Base-by-base conservation (phyloP, 2,888 invertebrate species). In the Atherix ibis region DNA sequence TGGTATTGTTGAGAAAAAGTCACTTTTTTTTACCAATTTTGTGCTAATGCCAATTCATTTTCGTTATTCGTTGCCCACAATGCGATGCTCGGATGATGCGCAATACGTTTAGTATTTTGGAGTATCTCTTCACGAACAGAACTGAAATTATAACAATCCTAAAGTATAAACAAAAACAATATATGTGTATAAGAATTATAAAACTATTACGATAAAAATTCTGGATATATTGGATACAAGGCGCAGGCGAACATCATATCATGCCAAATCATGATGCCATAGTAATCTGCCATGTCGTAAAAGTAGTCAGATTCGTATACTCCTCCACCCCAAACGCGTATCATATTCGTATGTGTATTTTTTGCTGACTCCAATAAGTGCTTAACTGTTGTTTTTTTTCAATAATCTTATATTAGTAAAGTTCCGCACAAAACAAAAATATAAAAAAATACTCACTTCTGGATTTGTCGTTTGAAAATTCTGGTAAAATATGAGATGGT, bases 321-420 rank as follows among this genome's bases (percentile, higher is more conserved):
- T 0, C 94, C 97, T n/a, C 97, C 97, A 17, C 97, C 97, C 97
- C 97, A 98, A 2, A 97, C 84, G n/a, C 97, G 68, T 10, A 97
- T 61, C 76, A 88, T 85, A 49, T 87, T 84, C 83, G 92, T 89
- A 52, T 94, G 73, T 0, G 78, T 75, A 6, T 76, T 72, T 43
- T 70, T 72, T 1, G 79, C 79, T 0, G 83, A 74, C 34, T 58
- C 51, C 24, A 94, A 54, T 2, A 91, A 62, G 41, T 69, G 59
- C 19, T 68, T 60, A 34, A 85, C 70, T 63, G 43, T n/a, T n/a
- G n/a, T n/a, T n/a, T n/a, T n/a, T n/a, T n/a, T n/a, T n/a, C 17
- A 31, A 16, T 22, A 32, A 14, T n/a, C 24, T 19, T 27, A 10
- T 28, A 18, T 9, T 18, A 22, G 14, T 5, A 3, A 16, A 26